Percentiles rank a stretch among this genome's conserved stretches.
Evolutionary conservation across 2,888 invertebrate species (phyloP).

Genomic region (Cerastis leucographa): DNA sequence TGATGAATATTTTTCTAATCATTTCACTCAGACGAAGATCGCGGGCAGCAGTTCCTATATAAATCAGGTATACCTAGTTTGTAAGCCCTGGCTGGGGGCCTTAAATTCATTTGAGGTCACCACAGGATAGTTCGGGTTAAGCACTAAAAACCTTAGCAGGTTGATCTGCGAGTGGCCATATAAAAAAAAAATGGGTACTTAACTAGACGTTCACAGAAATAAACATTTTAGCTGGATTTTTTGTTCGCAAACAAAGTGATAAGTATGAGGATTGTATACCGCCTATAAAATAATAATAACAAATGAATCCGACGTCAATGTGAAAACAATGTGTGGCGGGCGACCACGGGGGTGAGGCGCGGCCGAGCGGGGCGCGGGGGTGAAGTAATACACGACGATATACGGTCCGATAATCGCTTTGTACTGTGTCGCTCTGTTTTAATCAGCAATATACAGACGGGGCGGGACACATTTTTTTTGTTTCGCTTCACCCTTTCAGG

Average conservation of each 20-base stretch:
- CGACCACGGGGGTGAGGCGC: neutral
- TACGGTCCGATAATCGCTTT: conserved; percentile 88
- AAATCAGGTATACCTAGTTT: no score
- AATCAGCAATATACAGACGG: conserved; percentile 82
- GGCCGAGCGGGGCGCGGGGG: conserved; percentile 41
- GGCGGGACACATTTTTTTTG: conserved; percentile 75
- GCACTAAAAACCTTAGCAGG: no score
- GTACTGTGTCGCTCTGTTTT: conserved; percentile 82
- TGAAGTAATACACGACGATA: conserved; percentile 78
- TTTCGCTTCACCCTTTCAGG: conserved; percentile 83
- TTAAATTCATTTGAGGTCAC: no score
- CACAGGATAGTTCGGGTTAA: no score
- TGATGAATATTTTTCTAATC: no score
- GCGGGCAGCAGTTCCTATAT: no score
- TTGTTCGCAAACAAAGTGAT: neutral
- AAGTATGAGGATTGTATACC: neutral
- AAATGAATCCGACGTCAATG: conserved; percentile 76
- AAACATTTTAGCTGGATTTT: neutral
- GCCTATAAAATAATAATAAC: conserved; percentile 73
- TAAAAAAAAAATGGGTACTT: no score
- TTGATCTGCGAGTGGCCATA: no score
- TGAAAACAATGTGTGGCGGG: conserved; percentile 63
- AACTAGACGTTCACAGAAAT: neutral
- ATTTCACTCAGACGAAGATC: no score
- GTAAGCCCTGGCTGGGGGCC: no score